These are phyloP conservation scores for Struthidea cinerea DNA, from an alignment of 2,113 vertebrate genomes.

Conservation along the genomic window DNA sequence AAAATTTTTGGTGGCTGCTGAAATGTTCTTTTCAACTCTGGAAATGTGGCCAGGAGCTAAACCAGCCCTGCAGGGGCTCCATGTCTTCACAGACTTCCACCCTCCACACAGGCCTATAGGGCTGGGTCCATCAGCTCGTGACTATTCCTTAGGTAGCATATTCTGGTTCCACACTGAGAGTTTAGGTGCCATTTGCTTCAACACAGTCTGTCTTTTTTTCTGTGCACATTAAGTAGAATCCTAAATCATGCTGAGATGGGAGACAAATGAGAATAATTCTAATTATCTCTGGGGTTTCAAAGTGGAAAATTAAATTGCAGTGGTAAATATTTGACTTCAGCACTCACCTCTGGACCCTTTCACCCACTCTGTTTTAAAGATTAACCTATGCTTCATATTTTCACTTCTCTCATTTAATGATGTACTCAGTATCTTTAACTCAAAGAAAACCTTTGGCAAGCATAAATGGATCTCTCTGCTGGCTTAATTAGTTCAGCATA, in stretches of 20 bases:
- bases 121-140: rapidly evolving
- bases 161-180: neutral
- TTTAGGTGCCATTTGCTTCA: neutral
- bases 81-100: neutral
- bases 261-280: slow-evolving; percentile 49
- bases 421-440: neutral
- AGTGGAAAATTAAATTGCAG: slow-evolving; percentile 52
- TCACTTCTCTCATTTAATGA: slow-evolving; percentile 22
- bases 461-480: slow-evolving; percentile 28
- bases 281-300: slow-evolving; percentile 50
- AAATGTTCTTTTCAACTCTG: neutral
- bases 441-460: slow-evolving; percentile 44
- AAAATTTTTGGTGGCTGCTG: neutral
- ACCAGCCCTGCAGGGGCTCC: neutral
- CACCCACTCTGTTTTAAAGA: slow-evolving; percentile 34
- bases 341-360: slow-evolving; percentile 37
- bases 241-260: slow-evolving; percentile 21
- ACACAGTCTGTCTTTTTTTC: neutral
- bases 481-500: slow-evolving; percentile 52
- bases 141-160: neutral
- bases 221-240: slow-evolving; percentile 1
- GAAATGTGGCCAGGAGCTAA: neutral
- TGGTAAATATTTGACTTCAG: slow-evolving; percentile 60
- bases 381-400: slow-evolving; percentile 42
- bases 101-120: neutral